These are phyloP conservation scores for Acyrthosiphon pisum DNA, from an alignment of 1,140 invertebrate species.

Conservation along the genomic window DNA sequence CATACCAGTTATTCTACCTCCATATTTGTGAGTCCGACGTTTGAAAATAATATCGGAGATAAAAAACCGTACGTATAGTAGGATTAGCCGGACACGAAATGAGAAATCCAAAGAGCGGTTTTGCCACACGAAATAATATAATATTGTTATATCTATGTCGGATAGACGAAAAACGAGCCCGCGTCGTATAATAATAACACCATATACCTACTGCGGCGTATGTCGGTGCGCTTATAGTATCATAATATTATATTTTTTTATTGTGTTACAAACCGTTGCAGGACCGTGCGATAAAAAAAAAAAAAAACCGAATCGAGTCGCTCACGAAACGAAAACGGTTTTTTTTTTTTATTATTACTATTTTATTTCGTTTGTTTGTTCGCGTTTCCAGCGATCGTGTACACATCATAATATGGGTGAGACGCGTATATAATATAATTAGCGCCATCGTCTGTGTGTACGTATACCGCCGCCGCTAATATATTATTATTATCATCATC, in stretches of 20 bases:
- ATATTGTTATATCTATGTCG: background rate
- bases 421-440: background rate
- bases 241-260: background rate
- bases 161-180: background rate
- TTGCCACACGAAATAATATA: background rate
- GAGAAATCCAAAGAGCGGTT: background rate
- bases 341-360: background rate
- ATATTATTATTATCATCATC: background rate
- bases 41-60: background rate
- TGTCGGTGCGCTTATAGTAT: background rate
- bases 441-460: background rate
- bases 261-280: background rate
- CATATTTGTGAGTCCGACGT: background rate
- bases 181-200: background rate
- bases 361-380: background rate
- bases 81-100: background rate
- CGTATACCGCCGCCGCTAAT: background rate
- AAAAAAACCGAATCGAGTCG: background rate
- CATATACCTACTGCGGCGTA: background rate
- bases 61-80: background rate
- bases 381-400: background rate
- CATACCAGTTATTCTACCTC: no score
- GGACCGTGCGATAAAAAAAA: background rate
- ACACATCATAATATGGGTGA: background rate
- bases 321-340: background rate